A percentile compares a stretch with the other conserved stretches of the same genome.
These are phyloP conservation scores for Heteractis magnifica DNA, from an alignment of 92 coral and sea anemone species.

Conservation along the genomic window DNA sequence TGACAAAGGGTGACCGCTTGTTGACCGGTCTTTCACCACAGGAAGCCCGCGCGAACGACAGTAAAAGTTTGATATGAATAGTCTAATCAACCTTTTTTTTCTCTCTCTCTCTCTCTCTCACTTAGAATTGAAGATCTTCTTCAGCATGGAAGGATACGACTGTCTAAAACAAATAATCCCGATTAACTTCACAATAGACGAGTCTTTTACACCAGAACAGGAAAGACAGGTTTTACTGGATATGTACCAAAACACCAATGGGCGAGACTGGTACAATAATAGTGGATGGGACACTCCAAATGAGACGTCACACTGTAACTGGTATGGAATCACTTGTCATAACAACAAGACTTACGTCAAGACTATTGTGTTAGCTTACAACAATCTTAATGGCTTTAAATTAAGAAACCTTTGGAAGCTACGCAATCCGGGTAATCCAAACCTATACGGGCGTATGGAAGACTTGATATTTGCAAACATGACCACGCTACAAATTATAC, in stretches of 20 bases:
- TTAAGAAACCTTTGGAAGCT: constrained; percentile 48
- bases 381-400: constrained; percentile 46
- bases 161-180: not conserved
- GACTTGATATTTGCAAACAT: constrained; percentile 49
- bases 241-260: constrained; percentile 46
- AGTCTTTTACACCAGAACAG: constrained; percentile 38
- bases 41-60: no score
- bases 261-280: constrained; percentile 32
- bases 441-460: constrained; percentile 27
- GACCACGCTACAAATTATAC: constrained; percentile 34
- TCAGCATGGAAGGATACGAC: not conserved
- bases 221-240: constrained; percentile 51
- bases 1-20: no score
- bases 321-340: constrained; percentile 40
- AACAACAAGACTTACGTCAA: constrained; percentile 33
- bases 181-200: constrained; percentile 25
- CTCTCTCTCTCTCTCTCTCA: no score
- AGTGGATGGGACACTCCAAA: constrained; percentile 36
- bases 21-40: no score
- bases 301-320: not conserved
- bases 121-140: not conserved
- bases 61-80: no score
- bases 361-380: constrained; percentile 30
- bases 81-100: no score
- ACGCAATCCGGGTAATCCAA: constrained; percentile 42